Conservation (phyloP, 1,140 invertebrate species). For the Thalassaphorura encarpata region DNA sequence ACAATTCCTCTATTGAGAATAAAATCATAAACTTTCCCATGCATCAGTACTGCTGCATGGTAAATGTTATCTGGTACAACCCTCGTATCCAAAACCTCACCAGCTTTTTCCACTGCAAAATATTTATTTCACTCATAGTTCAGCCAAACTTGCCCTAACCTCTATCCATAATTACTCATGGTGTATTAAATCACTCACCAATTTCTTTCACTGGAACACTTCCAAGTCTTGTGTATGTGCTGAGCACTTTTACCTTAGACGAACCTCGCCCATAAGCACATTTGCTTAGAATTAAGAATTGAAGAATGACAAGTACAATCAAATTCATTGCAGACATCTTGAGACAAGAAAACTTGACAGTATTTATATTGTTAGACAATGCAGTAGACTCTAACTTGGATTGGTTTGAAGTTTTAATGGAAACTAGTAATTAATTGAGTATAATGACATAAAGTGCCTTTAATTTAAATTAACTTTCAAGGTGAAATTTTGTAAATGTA, state of each 20-base stretch:
- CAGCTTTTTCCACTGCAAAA: neutral
- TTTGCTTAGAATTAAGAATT: no score
- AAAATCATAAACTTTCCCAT: conserved; percentile 1
- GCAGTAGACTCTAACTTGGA: no score
- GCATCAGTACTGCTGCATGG: neutral
- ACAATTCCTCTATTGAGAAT: neutral
- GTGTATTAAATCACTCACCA: neutral
- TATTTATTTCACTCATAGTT: neutral
- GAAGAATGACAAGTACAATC: no score
- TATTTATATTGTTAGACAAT: no score
- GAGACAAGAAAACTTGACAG: no score
- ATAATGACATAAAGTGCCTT: no score
- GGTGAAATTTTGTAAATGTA: no score
- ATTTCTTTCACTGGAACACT: neutral
- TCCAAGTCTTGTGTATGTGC: neutral
- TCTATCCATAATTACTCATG: neutral
- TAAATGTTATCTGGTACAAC: conserved; percentile 6
- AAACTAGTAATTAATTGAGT: no score
- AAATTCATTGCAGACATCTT: no score
- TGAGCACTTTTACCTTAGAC: neutral
- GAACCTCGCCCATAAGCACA: no score
- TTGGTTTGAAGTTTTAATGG: no score
- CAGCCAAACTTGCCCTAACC: neutral
- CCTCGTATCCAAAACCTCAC: neutral
- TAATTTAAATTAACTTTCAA: no score